These are phyloP conservation scores for Cantharis rustica DNA, from an alignment of 2,888 invertebrate species.

Conservation along the genomic window DNA sequence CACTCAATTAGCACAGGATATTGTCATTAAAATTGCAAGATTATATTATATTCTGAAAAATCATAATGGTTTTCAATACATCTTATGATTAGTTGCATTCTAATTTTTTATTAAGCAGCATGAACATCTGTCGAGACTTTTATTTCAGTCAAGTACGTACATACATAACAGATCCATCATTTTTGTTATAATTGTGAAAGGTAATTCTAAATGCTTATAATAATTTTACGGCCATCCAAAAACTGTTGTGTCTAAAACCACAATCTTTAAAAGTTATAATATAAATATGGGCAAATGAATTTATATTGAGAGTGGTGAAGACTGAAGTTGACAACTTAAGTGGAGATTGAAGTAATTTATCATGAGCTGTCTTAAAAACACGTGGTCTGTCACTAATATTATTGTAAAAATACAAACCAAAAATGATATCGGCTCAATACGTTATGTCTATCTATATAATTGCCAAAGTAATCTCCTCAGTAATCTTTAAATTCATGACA, in stretches of 20 bases:
- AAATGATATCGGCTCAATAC: background rate
- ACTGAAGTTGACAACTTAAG: conserved; percentile 20
- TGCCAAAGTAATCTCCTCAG: background rate
- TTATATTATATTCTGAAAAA: background rate
- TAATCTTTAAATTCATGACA: background rate
- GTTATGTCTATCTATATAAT: background rate
- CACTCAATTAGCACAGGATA: too few species aligned
- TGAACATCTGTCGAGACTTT: background rate
- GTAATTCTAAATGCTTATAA: background rate
- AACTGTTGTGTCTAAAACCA: conserved; percentile 9
- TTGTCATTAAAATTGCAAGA: background rate
- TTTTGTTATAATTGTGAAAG: background rate
- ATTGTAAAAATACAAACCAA: conserved; percentile 9
- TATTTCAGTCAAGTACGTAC: background rate
- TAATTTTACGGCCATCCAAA: conserved; percentile 3
- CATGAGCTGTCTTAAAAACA: conserved; percentile 19
- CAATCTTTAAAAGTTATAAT: background rate
- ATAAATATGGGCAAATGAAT: conserved; percentile 12
- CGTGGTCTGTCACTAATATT: conserved; percentile 15
- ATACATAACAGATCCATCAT: background rate
- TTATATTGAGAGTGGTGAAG: conserved; percentile 5
- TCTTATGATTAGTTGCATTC: background rate
- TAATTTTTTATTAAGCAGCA: background rate
- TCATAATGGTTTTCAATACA: background rate
- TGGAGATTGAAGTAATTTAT: conserved; percentile 26